Evolutionary conservation across 2,113 vertebrate species (phyloP).

Genomic region (Mola mola): DNA sequence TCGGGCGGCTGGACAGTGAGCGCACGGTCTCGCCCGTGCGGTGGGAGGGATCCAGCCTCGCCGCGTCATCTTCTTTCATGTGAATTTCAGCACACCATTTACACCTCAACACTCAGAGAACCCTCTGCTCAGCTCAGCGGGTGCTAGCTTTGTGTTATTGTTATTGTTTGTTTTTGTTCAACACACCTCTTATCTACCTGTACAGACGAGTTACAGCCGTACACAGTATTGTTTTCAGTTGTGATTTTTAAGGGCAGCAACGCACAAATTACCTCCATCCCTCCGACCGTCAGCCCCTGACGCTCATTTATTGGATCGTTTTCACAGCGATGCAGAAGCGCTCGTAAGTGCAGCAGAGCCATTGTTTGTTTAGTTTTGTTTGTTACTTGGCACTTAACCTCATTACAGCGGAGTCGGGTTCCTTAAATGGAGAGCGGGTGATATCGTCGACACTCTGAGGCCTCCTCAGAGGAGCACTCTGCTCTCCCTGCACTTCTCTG

Average conservation of each 20-base stretch:
- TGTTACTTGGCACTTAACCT: conserved; percentile 81
- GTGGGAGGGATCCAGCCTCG: not conserved
- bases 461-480: conserved; percentile 35
- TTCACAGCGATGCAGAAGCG: conserved; percentile 38
- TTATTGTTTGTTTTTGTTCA: not conserved
- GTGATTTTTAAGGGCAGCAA: conserved; percentile 52
- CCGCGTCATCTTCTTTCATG: conserved; percentile 35
- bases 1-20: conserved; percentile 22
- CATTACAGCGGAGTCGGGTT: conserved; percentile 52
- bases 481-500: conserved; percentile 72
- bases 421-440: conserved; percentile 48
- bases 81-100: conserved; percentile 62
- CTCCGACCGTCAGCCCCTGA: conserved; percentile 14
- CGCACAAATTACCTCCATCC: conserved; percentile 75
- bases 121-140: conserved; percentile 19
- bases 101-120: conserved; percentile 60
- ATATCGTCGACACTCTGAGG: conserved; percentile 20
- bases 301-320: too few species aligned
- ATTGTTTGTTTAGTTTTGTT: conserved; percentile 58
- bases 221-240: conserved; percentile 76
- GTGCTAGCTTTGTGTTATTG: conserved; percentile 50
- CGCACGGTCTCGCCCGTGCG: not conserved
- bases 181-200: conserved; percentile 67
- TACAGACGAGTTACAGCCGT: conserved; percentile 68
- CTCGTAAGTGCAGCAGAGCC: conserved; percentile 57